phyloP scores from a whole-genome alignment of 2,113 vertebrate genomes.

The Plotosus lineatus region DNA sequence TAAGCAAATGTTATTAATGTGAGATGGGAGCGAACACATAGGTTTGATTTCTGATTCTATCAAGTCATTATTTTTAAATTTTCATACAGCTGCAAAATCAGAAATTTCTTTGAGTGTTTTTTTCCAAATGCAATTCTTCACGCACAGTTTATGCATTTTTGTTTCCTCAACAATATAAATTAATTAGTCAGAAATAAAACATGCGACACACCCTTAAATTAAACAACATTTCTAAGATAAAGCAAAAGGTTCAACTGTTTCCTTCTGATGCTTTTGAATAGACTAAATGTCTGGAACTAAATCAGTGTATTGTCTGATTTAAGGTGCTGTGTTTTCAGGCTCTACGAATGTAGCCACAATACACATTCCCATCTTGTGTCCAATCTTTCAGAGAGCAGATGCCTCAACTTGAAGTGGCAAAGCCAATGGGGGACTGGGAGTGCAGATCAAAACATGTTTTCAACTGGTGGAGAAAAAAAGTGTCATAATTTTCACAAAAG shows the following conservation, averaged over 20 bases:
- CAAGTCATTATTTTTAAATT: background rate
- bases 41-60: background rate
- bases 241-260: background rate
- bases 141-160: background rate
- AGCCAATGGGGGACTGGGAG: conserved; percentile 45
- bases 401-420: conserved; percentile 49
- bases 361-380: conserved; percentile 67
- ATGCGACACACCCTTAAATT: background rate
- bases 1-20: background rate
- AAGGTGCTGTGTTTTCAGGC: conserved; percentile 62
- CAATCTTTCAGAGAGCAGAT: conserved; percentile 63
- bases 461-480: conserved; percentile 30
- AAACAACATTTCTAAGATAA: conserved; percentile 13
- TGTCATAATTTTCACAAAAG: conserved; percentile 52
- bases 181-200: background rate
- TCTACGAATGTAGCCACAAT: conserved; percentile 77
- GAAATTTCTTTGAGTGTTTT: background rate
- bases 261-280: conserved; percentile 65
- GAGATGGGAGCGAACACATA: background rate
- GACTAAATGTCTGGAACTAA: conserved; percentile 61
- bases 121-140: background rate
- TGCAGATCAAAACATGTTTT: conserved; percentile 50
- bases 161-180: background rate
- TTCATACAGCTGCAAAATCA: background rate
- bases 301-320: conserved; percentile 69